These are phyloP conservation scores for Megaleporinus macrocephalus DNA, from an alignment of 2,113 vertebrate species.

Conservation along the genomic window DNA sequence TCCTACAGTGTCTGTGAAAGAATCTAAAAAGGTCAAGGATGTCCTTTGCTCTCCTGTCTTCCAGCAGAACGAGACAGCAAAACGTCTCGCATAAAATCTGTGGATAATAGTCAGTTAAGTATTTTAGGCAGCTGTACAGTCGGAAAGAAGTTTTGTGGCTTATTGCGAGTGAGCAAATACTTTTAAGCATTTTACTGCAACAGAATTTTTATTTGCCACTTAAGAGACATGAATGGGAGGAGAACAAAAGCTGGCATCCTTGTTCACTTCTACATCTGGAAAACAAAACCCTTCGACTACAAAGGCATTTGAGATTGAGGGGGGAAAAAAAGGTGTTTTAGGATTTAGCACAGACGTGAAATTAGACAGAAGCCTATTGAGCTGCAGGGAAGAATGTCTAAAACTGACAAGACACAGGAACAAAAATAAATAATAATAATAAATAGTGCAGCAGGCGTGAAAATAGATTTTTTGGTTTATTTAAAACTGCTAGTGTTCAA, in stretches of 20 bases:
- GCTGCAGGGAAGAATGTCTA: background rate
- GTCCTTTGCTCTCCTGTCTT: background rate
- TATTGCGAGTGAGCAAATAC: no score
- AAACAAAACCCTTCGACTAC: background rate
- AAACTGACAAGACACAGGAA: background rate
- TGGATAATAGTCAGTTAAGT: background rate
- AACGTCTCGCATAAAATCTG: background rate
- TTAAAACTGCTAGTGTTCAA: background rate
- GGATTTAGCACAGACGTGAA: background rate
- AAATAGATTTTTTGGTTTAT: no score
- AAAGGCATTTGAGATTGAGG: background rate
- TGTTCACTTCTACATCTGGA: background rate
- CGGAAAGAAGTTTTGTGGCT: background rate
- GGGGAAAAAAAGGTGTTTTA: background rate
- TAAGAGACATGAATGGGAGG: background rate
- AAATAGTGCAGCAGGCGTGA: no score
- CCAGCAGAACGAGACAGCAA: background rate
- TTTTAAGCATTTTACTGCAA: background rate
- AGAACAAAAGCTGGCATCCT: conserved; percentile 17
- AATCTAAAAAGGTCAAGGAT: conserved; percentile 15
- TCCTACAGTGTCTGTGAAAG: conserved; percentile 17
- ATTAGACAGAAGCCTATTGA: background rate
- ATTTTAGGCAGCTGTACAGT: background rate
- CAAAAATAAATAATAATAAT: background rate
- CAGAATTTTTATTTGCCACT: background rate